Evolutionary conservation across 1,140 invertebrate genomes (phyloP).

Genomic region (Dendrolimus kikuchii): DNA sequence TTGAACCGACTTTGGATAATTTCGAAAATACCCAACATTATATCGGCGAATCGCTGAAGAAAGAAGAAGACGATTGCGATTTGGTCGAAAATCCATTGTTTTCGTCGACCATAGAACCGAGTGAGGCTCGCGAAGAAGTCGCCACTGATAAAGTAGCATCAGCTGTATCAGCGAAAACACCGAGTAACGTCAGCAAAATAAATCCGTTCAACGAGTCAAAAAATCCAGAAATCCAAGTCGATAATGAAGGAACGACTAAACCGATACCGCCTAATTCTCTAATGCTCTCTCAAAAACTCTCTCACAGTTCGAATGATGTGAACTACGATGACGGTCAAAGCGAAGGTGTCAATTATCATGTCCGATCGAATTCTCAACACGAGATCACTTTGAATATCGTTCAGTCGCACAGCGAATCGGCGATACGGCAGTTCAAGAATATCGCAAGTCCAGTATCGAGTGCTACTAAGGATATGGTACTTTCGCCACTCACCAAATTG

Average conservation of each 20-base stretch:
- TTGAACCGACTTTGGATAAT: conserved; percentile 68
- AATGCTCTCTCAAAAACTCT: conserved; percentile 75
- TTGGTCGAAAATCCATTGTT: conserved; percentile 66
- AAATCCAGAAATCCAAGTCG: conserved; percentile 65
- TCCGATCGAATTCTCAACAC: conserved; percentile 78
- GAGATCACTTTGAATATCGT: conserved; percentile 78
- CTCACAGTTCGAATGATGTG: conserved; percentile 80
- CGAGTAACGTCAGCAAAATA: conserved; percentile 58
- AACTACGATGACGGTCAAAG: conserved; percentile 42
- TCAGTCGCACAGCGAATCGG: conserved; percentile 85
- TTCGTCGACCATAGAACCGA: conserved; percentile 65
- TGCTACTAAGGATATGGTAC: conserved; percentile 79
- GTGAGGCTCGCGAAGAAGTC: conserved; percentile 30
- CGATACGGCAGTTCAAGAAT: conserved; percentile 78
- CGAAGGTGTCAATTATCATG: conserved; percentile 57
- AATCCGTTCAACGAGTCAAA: conserved; percentile 68
- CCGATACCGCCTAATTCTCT: conserved; percentile 69
- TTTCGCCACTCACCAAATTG: conserved; percentile 84
- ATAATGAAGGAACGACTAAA: conserved; percentile 63
- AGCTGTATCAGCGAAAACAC: conserved; percentile 41
- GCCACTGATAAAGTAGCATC: conserved; percentile 61
- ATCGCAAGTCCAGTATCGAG: conserved; percentile 78
- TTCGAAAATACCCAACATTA: conserved; percentile 67
- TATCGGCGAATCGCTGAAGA: conserved; percentile 51
- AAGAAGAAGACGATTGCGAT: conserved; percentile 51